These are phyloP conservation scores for Chunga burmeisteri DNA, from an alignment of 2,113 vertebrate genomes.

Conservation along the genomic window DNA sequence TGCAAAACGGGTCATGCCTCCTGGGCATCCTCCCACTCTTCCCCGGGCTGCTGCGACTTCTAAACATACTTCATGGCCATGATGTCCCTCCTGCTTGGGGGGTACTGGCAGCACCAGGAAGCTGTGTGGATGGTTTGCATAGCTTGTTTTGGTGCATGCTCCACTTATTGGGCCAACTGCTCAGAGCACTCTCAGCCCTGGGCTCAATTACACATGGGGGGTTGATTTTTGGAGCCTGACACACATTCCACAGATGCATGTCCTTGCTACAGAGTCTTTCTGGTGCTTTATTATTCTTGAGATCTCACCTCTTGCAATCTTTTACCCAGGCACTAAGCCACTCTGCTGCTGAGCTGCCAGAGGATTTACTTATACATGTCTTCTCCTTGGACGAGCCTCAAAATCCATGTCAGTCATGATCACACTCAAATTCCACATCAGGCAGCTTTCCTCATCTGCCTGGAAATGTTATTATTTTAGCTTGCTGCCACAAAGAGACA, in stretches of 20 bases:
- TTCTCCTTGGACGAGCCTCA: neutral
- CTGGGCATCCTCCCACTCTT: neutral
- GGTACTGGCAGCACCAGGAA: neutral
- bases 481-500: neutral
- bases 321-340: neutral
- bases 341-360: neutral
- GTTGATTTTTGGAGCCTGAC: neutral
- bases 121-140: neutral
- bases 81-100: neutral
- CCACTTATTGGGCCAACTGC: neutral
- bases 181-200: neutral
- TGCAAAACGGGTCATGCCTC: neutral
- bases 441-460: conserved; percentile 37
- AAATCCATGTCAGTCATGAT: neutral
- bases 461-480: neutral
- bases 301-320: neutral
- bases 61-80: neutral
- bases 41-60: neutral
- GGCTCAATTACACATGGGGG: rapidly evolving
- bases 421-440: conserved; percentile 11
- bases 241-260: neutral
- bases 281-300: neutral
- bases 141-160: neutral
- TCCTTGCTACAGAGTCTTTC: neutral
- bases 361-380: neutral